Evolutionary conservation across 2,797 vertebrate genomes (phyloP).

Genomic region (Phrynocephalus forsythii): DNA sequence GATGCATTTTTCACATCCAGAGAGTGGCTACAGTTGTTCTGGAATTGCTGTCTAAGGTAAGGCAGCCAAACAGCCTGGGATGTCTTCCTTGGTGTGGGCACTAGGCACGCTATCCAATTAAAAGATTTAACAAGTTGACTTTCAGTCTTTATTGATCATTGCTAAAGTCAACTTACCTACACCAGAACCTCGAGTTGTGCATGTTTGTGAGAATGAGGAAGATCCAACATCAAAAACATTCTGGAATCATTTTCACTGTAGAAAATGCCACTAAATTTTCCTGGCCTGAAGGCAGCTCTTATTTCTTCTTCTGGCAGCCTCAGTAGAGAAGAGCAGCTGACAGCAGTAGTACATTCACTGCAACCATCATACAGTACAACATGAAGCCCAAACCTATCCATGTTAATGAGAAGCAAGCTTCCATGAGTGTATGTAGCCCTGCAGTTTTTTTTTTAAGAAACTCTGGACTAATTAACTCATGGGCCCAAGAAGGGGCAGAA

Average conservation of each 20-base stretch:
- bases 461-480: neutral
- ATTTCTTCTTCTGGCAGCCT: too few relatives aligned
- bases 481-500: neutral
- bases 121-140: conserved; percentile 1
- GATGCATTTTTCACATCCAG: neutral
- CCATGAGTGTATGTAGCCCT: neutral
- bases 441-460: neutral
- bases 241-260: too few relatives aligned
- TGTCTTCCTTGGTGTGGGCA: neutral
- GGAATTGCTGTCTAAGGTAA: neutral
- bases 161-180: neutral
- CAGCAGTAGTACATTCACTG: neutral
- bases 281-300: too few relatives aligned
- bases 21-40: neutral
- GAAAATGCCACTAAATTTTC: too few relatives aligned
- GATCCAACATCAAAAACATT: too few relatives aligned
- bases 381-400: neutral
- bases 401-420: neutral
- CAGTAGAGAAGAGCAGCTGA: neutral
- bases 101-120: neutral
- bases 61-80: neutral
- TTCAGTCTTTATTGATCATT: neutral
- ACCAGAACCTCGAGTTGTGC: neutral
- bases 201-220: neutral
- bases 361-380: neutral